Conservation (phyloP, 2,888 invertebrate species). For the Calliscelio sp. region DNA sequence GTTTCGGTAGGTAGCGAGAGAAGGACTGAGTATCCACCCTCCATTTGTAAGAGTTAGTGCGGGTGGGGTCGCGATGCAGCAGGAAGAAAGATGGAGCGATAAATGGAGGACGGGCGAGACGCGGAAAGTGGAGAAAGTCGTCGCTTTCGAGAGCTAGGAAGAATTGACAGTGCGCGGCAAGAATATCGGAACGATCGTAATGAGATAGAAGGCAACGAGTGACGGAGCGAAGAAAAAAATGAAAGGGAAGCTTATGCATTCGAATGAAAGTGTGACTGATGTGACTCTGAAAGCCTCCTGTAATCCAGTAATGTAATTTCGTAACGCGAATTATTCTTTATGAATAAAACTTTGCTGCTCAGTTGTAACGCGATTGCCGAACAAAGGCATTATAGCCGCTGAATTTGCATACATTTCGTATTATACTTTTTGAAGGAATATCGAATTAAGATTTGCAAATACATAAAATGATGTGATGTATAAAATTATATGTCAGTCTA, state of each 20-base stretch:
- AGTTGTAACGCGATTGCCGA: conserved; percentile 66
- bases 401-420: conserved; percentile 61
- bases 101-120: conserved; percentile 29
- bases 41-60: conserved; percentile 41
- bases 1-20: background rate
- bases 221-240: conserved; percentile 55
- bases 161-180: conserved; percentile 68
- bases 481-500: no score
- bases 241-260: conserved; percentile 69
- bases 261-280: conserved; percentile 71
- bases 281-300: conserved; percentile 63
- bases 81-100: conserved; percentile 48
- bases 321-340: conserved; percentile 68
- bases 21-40: conserved; percentile 39
- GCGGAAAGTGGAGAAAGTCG: conserved; percentile 59
- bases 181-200: conserved; percentile 70
- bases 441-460: conserved; percentile 59
- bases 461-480: no score
- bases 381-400: conserved; percentile 63
- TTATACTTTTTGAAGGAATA: conserved; percentile 30
- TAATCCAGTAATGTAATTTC: conserved; percentile 67
- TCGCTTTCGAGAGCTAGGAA: conserved; percentile 51
- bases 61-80: conserved; percentile 30
- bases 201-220: conserved; percentile 60
- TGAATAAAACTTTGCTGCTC: conserved; percentile 67